A percentile compares a stretch with the other conserved stretches of the same genome.
Conservation (phyloP, 2,888 invertebrate species). For the Opisthograptis luteolata region DNA sequence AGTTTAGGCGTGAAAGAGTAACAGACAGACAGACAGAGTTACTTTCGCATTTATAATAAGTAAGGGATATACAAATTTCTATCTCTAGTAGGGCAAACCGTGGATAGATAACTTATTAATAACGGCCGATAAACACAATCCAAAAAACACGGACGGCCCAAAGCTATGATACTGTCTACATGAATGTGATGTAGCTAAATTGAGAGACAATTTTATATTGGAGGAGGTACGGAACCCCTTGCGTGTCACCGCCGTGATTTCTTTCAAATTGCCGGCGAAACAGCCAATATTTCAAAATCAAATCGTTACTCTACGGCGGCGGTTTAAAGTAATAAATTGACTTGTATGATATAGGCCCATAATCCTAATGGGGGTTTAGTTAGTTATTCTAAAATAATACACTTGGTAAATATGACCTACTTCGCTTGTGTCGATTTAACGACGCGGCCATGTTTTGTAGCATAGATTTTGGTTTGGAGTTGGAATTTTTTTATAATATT, state of each 20-base stretch:
- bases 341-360: constrained; percentile 28
- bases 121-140: too few species aligned
- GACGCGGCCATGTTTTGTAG: background rate
- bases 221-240: constrained; percentile 24
- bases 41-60: too few species aligned
- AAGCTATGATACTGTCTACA: constrained; percentile 7
- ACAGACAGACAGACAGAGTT: too few species aligned
- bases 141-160: background rate
- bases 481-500: too few species aligned
- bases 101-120: too few species aligned
- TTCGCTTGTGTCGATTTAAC: too few species aligned
- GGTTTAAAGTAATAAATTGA: constrained; percentile 61
- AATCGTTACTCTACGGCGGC: constrained; percentile 57
- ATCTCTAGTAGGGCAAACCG: too few species aligned
- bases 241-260: constrained; percentile 33
- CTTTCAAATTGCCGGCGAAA: constrained; percentile 48
- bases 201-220: constrained; percentile 31
- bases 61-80: too few species aligned
- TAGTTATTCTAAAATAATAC: constrained; percentile 19
- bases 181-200: constrained; percentile 11
- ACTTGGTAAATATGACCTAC: background rate
- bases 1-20: too few species aligned
- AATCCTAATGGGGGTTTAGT: constrained; percentile 32
- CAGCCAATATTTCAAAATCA: constrained; percentile 66
- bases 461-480: background rate